Evolutionary conservation across 2,888 invertebrate species (phyloP).

Genomic region (Amiota minor): DNA sequence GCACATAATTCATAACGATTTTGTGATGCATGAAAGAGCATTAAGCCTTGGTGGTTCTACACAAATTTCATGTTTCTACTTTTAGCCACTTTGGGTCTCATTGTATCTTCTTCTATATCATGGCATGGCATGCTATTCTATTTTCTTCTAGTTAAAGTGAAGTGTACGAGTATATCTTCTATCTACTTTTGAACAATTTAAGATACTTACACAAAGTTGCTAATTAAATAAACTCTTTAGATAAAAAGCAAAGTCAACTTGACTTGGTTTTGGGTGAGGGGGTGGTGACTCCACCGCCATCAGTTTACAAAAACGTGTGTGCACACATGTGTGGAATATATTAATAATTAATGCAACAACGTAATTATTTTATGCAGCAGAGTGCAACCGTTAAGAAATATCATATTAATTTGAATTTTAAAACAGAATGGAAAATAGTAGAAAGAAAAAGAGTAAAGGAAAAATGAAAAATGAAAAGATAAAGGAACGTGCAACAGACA

Average conservation of each 20-base stretch:
- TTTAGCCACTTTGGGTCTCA: no score
- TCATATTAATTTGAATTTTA: constrained; percentile 32
- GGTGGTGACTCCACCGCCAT: not conserved
- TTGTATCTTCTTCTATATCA: no score
- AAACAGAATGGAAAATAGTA: constrained; percentile 9
- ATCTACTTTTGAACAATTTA: constrained; percentile 40
- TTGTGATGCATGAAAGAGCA: no score
- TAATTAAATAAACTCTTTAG: constrained; percentile 3
- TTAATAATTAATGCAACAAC: constrained; percentile 39
- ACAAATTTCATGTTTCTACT: constrained; percentile 38
- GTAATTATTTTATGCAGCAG: constrained; percentile 37
- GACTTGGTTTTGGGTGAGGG: not conserved
- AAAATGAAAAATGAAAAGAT: no score
- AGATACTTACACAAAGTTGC: constrained; percentile 30
- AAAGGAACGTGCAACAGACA: constrained; percentile 44
- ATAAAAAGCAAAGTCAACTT: not conserved
- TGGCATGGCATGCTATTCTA: no score
- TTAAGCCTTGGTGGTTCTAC: not conserved
- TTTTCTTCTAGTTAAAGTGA: constrained; percentile 35
- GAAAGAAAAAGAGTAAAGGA: no score
- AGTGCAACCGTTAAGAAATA: constrained; percentile 36
- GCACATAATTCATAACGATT: no score
- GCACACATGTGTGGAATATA: not conserved
- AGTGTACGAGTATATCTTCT: constrained; percentile 44
- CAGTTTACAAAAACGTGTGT: not conserved